Base-by-base conservation (phyloP, 2,888 invertebrate species). In the Mesoligia furuncula region DNA sequence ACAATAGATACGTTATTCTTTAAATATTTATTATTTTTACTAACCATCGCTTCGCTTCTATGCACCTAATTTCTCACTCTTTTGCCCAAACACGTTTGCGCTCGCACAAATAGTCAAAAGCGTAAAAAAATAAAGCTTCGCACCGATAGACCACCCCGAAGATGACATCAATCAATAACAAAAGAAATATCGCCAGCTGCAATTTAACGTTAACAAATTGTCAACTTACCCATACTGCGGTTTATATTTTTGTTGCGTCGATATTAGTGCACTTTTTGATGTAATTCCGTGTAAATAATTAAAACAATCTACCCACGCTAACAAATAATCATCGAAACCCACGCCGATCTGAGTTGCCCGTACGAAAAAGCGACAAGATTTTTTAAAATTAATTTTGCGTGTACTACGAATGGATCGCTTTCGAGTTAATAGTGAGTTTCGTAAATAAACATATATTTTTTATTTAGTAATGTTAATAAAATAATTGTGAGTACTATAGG, bases 261-360 rank as follows among this genome's bases (percentile, higher is more conserved):
- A 87, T 90, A 89, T 71, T 77, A 86, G n/a, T 79, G 80, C 87
- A 88, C 87, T 89, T 89, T 88, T 77, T 77, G 81, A 77, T 87
- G 73, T 80, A 86, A 85, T 85, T 86, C 80, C 81, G 83, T 86
- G 87, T 90, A 90, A 91, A 90, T 91, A 90, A 90, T 90, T 93
- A 90, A 73, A 79, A 90, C 90, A 89, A 90, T 90, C 91, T 92
- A 95, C 95, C 95, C 96, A 96, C 96, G 96, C 96, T 91, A 95
- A 93, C 94, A 94, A 93, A 77, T 91, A 91, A 88, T 86, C 91
- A 93, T 91, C 88, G 90, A 92, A 93, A 96, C 96, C 96, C 96
- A 96, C 96, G 96, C 96, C 95, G 94, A 94, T 90, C 88, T 91
- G 93, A 93, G 94, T 94, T 96, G 94, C 95, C 93, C 92, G 84